phyloP scores from a whole-genome alignment of 1,140 invertebrate species.

The Whitmania pigra region DNA sequence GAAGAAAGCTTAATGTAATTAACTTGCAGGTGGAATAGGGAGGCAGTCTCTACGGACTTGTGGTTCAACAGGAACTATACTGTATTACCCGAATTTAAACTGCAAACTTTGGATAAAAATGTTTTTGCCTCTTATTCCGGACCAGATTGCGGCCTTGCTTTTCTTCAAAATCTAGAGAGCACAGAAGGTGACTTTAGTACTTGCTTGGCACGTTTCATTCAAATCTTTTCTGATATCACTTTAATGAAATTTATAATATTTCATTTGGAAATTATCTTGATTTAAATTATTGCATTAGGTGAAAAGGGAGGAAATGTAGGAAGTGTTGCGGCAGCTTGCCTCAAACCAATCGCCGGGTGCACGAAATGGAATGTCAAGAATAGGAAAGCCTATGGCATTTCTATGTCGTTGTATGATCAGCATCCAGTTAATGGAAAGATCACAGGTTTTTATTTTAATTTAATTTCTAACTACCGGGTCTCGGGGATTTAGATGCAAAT shows the following conservation, averaged over 20 bases:
- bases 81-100: conserved; percentile 31
- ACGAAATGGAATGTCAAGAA: conserved; percentile 36
- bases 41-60: conserved; percentile 26
- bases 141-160: conserved; percentile 31
- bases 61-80: conserved; percentile 30
- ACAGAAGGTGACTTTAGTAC: conserved; percentile 13
- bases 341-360: conserved; percentile 29
- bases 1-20: background rate
- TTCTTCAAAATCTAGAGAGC: conserved; percentile 16
- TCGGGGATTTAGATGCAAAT: no score
- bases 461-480: background rate
- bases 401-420: conserved; percentile 41
- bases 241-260: background rate
- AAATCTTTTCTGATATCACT: background rate
- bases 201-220: background rate
- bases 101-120: conserved; percentile 30
- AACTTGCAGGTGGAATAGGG: background rate
- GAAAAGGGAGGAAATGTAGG: conserved; percentile 20
- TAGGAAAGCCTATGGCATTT: conserved; percentile 40
- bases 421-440: conserved; percentile 40
- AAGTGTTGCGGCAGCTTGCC: background rate
- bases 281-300: conserved; percentile 15
- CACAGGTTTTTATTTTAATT: conserved; percentile 34
- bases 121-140: conserved; percentile 35
- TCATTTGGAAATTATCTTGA: background rate